Evolutionary conservation across 2,888 invertebrate species (phyloP).

Genomic region (Eustalomyia histrio): DNA sequence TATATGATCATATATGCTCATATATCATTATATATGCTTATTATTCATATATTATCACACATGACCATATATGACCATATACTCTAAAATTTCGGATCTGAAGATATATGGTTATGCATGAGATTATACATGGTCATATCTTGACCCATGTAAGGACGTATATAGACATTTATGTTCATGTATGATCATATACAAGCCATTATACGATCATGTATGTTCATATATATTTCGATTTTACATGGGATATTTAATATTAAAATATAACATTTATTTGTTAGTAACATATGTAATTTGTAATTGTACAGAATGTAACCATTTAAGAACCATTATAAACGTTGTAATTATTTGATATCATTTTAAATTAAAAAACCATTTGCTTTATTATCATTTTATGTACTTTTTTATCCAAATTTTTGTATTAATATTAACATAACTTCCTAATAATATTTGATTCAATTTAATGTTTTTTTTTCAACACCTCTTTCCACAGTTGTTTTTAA

Average conservation of each 20-base stretch:
- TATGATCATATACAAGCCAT: too few species aligned
- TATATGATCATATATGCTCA: too few species aligned
- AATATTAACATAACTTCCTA: constrained; percentile 11
- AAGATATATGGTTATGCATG: too few species aligned
- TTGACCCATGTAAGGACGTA: too few species aligned
- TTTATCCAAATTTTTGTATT: constrained; percentile 20
- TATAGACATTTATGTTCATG: too few species aligned
- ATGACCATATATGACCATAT: too few species aligned
- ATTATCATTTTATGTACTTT: neutral
- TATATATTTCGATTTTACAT: too few species aligned
- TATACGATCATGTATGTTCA: too few species aligned
- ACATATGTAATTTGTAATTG: constrained; percentile 58
- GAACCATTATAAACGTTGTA: constrained; percentile 23
- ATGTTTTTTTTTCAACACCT: constrained; percentile 33
- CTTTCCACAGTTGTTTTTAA: constrained; percentile 71
- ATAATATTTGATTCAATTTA: constrained; percentile 22
- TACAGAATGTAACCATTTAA: constrained; percentile 13
- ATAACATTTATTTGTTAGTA: constrained; percentile 6
- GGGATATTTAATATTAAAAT: neutral
- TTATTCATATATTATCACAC: too few species aligned
- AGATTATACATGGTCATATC: too few species aligned
- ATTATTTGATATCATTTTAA: neutral
- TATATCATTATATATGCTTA: too few species aligned
- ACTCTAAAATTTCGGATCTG: too few species aligned
- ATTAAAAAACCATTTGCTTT: constrained; percentile 6